Base-by-base conservation (phyloP, 1,140 invertebrate species). In the Brachionus sp. region DNA sequence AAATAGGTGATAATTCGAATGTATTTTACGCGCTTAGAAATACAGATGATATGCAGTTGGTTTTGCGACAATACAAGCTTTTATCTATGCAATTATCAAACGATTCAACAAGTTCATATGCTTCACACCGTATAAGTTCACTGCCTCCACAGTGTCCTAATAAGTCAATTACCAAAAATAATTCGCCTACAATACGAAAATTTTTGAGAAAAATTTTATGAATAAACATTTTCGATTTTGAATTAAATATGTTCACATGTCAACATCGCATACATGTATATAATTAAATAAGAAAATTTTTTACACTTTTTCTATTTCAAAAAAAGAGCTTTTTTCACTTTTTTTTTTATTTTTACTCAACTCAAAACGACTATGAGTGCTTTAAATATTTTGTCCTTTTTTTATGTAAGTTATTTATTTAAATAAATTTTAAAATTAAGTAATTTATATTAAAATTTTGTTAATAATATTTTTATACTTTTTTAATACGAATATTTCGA, bases 151-250 rank as follows among this genome's bases (percentile, higher is more conserved):
- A 70, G 16, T 70, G 66, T 70, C 66, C 66, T 9, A 39, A 39
- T 9, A 70, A 70, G 33, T n/a, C 64, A 19, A n/a, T 12, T 10
- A 12, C 9, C 29, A 70, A 70, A 70, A 37, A 37, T 70, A 70
- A 70, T 70, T 70, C 66, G 7, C 66, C 66, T 6, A 70, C 29
- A 16, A 37, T 70, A 16, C 12, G 66, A 6, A 70, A 70, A 70
- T 70, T 70, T 70, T 39, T 70, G n/a, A 70, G 37, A 33, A 70
- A 70, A 70, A 70, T 70, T 42, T 9, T 70, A 23, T 70, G 13
- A 57, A 57, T n/a, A 16, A 19, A 25, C 4, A 9, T 25, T 57
- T 2, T 29, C 29, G 29, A 29, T 57, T 57, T 23, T 53, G 4
- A 19, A 19, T 19, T 19, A 57, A 2, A 9, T 50, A 50, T 50